Base-by-base conservation (phyloP, 2,888 invertebrate species). In the Laspeyria flexula region DNA sequence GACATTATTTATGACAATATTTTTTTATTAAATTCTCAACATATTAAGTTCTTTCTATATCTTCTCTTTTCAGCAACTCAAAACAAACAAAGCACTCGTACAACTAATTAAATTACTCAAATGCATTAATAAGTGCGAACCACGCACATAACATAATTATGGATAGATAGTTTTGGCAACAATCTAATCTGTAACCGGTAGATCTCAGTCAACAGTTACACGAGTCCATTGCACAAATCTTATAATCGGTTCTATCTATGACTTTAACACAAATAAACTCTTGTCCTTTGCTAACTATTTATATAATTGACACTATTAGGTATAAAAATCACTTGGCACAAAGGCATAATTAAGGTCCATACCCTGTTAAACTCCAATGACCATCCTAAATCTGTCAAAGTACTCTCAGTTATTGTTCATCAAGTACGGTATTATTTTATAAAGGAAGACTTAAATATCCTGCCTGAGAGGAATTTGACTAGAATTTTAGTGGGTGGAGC, bases 311-410 rank as follows among this genome's bases (percentile, higher is more conserved):
- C 90, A 88, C 90, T 92, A 88, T 86, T 83, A 82, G 77, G 80
- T 84, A 85, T 75, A 85, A 83, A 90, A 88, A 91, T 91, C 91
- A 91, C 92, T 91, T 90, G 92, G 92, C 92, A 92, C 92, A 86
- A 91, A 90, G 92, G 92, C 92, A 88, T 85, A 59, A 67, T 79
- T 80, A 78, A 88, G 89, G 91, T 91, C 91, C 91, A 86, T 88
- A 91, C 91, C 91, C 92, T 91, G 91, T 90, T 76, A 71, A 74
- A 88, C 90, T 90, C 90, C 86, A 78, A 66, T 77, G 67, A 75
- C 82, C 81, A 80, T 79, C 66, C 73, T 77, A 79, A 84, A 81
- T 82, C 83, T 77, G 86, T 88, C 90, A 90, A 90, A 90, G 75
- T 83, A 81, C 88, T 90, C 90, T 88, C 90, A 89, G 86, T 67